Percentiles rank a stretch among this genome's conserved stretches.
Conservation (phyloP, 2,888 invertebrate genomes). For the Luperina testacea region DNA sequence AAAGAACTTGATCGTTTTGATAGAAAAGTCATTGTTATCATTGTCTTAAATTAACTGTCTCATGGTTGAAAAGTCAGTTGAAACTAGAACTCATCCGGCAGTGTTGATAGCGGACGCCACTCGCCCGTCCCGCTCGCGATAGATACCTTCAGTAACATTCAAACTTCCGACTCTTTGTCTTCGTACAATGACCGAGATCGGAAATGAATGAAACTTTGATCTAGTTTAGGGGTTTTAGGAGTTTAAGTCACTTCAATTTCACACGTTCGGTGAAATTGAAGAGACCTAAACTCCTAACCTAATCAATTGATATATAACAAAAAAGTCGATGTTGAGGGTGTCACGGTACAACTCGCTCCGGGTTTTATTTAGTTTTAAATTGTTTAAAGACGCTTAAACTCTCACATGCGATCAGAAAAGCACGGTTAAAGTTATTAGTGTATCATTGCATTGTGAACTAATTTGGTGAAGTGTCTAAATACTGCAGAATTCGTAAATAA, state of each 20-base stretch:
- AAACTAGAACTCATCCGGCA: constrained; percentile 20
- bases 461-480: too few species aligned
- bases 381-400: too few species aligned
- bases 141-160: constrained; percentile 18
- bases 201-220: constrained; percentile 17
- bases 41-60: neutral
- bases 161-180: constrained; percentile 11
- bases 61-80: constrained; percentile 17
- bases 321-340: too few species aligned
- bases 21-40: constrained; percentile 2
- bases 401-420: too few species aligned
- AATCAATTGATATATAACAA: too few species aligned
- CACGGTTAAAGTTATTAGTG: too few species aligned
- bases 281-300: constrained; percentile 11
- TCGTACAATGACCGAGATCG: constrained; percentile 9
- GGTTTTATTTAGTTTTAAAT: too few species aligned
- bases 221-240: constrained; percentile 25
- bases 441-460: too few species aligned
- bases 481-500: too few species aligned
- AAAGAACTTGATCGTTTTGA: neutral
- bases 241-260: too few species aligned
- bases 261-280: constrained; percentile 7
- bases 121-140: neutral
- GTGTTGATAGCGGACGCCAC: neutral
- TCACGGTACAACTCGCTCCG: too few species aligned